Evolutionary conservation across 92 coral and sea anemone species (phyloP).

Genomic region (Diadumene lineata): DNA sequence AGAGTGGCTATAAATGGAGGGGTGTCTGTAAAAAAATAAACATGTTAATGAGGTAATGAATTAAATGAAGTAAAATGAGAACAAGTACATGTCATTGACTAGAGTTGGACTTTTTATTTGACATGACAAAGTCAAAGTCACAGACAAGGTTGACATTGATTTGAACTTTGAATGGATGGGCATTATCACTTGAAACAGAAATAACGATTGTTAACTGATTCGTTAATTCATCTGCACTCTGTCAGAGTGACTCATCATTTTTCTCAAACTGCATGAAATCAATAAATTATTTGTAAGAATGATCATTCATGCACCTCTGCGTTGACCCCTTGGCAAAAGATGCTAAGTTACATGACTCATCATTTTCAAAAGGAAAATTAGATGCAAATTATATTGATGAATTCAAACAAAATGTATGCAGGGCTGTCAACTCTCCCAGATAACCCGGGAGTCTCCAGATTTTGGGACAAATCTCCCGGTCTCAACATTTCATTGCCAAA

Average conservation of each 20-base stretch:
- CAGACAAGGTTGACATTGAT: no score
- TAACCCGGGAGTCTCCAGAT: no score
- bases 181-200: no score
- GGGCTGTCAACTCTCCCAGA: no score
- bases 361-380: not conserved
- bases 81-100: no score
- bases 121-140: constrained; percentile 75
- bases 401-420: not conserved
- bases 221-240: no score
- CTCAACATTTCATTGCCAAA: no score
- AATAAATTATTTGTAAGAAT: not conserved
- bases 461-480: no score
- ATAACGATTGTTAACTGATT: not conserved
- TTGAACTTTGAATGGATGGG: no score
- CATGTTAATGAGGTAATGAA: constrained; percentile 1
- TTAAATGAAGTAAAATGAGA: no score
- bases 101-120: constrained; percentile 64
- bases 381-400: not conserved
- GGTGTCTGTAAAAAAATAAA: constrained; percentile 25
- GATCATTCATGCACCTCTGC: not conserved
- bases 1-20: constrained; percentile 72
- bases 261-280: not conserved
- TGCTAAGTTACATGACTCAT: not conserved
- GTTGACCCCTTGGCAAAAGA: not conserved
- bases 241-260: not conserved